These are phyloP conservation scores for Drosophila virilis DNA, from an alignment of 1,140 invertebrate genomes.

Conservation along the genomic window DNA sequence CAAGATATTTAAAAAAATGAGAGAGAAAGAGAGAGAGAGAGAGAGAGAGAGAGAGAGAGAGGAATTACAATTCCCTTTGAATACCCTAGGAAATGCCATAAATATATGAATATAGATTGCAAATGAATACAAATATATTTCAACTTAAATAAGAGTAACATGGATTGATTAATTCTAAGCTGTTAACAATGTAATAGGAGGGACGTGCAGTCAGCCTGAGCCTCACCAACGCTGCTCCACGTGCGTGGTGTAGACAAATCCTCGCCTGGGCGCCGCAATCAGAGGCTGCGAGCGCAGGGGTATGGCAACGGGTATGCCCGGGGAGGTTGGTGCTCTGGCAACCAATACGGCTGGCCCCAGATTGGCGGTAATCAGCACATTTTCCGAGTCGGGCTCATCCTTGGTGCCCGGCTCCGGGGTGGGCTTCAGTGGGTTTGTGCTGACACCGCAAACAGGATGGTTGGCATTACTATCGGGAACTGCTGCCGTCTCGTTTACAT, in stretches of 20 bases:
- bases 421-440: conserved; percentile 73
- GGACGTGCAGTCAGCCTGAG: not conserved
- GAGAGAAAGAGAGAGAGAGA: too few relatives aligned
- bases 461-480: conserved; percentile 47
- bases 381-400: conserved; percentile 72
- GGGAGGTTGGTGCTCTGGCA: conserved; percentile 39
- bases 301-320: conserved; percentile 61
- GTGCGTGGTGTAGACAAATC: conserved; percentile 60
- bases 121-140: not conserved
- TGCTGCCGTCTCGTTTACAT: conserved; percentile 7
- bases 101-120: not conserved
- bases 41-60: too few relatives aligned
- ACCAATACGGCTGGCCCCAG: conserved; percentile 64
- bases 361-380: conserved; percentile 64
- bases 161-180: not conserved
- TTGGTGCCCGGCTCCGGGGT: conserved; percentile 68
- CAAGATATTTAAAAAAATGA: not conserved
- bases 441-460: conserved; percentile 75
- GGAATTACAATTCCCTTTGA: not conserved
- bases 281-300: conserved; percentile 63
- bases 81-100: not conserved
- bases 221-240: conserved; percentile 70
- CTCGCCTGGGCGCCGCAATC: conserved; percentile 36
- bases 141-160: not conserved
- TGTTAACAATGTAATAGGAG: not conserved